Evolutionary conservation across 53 echinoderm and acorn worm species (phyloP).

Genomic region (Actinopyga echinites): DNA sequence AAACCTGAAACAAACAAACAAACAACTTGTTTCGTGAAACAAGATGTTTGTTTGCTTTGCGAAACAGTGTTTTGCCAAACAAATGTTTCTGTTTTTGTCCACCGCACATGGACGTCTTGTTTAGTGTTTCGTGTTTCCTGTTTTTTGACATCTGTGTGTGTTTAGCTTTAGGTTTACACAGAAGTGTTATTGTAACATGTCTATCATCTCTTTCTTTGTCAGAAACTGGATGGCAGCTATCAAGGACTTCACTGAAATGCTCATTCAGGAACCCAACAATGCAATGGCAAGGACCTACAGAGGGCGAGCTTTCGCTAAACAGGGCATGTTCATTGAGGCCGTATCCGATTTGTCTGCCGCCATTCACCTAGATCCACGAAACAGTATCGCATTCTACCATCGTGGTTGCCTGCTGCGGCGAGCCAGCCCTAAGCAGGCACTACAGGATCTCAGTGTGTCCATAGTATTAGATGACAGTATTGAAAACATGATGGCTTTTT

Average conservation of each 20-base stretch:
- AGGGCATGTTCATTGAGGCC: conserved; percentile 83
- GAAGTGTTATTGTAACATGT: not conserved
- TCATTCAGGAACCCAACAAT: conserved; percentile 89
- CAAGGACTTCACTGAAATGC: conserved; percentile 88
- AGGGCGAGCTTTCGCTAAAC: conserved; percentile 88
- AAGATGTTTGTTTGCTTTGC: too few relatives aligned
- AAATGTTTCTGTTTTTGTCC: too few relatives aligned
- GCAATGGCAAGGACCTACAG: conserved; percentile 83
- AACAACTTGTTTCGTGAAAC: too few relatives aligned
- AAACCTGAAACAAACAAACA: too few relatives aligned
- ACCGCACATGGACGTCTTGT: too few relatives aligned
- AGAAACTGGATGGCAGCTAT: conserved; percentile 98
- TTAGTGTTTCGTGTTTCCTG: too few relatives aligned
- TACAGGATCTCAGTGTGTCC: conserved; percentile 94
- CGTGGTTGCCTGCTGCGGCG: conserved; percentile 94
- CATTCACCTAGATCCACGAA: conserved; percentile 86
- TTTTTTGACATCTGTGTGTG: too few relatives aligned
- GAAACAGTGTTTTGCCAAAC: too few relatives aligned
- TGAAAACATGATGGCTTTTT: conserved; percentile 93
- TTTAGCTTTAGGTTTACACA: too few relatives aligned
- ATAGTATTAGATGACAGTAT: conserved; percentile 80
- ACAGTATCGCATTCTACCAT: conserved; percentile 82
- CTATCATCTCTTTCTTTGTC: not conserved
- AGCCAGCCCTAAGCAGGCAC: conserved; percentile 77
- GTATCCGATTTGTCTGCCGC: conserved; percentile 91